Base-by-base conservation (phyloP, 2,113 vertebrate species). In the Naja naja region DNA sequence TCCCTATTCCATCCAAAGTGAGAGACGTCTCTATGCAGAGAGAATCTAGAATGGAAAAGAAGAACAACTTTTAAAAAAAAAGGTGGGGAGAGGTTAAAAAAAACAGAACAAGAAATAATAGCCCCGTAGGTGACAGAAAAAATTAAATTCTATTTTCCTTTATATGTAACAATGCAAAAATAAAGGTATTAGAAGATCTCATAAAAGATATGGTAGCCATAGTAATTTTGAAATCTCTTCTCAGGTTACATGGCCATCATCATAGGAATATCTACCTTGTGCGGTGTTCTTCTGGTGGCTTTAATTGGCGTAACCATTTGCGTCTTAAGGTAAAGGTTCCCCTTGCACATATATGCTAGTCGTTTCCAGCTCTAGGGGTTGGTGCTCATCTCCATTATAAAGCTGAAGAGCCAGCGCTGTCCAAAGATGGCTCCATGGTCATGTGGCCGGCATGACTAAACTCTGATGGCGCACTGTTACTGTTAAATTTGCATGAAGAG, bases 161-260 rank as follows among this genome's bases (percentile, higher is more conserved):
- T 81, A 81, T 81, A 20, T 39, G 34, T 3, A 81, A 81, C 69
- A 39, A 81, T 39, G 34, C n/a, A 39, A 81, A 9, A 39, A 39
- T 81, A 81, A 81, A 34, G 18, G 5, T 81, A 81, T 81, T 81
- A 81, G n/a, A 39, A 1, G 69, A 81, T 8, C 69, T 9, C 34
- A 69, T 69, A 69, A 69, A 69, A 69, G 30, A 14, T 4, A 69
- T 60, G 58, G 8, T 60, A 60, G 2, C 58, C 34, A 25, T 22
- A 16, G 90, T 55, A 5, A 92, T 95, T 92, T 81, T 88, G 91
- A n/a, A 3, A 43, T 89, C 34, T 88, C 89, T 89, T 94, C 92
- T 2, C 96, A 98, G 98, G 91, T 4, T 95, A 2, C 2, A 55
- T 97, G 96, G 95, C 98, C 81, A 96, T 97, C 90, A 97, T 98